A percentile compares a stretch with the other conserved stretches of the same genome.
phyloP scores from a whole-genome alignment of 2,797 vertebrate species.

The Chaetodon trifasciatus region DNA sequence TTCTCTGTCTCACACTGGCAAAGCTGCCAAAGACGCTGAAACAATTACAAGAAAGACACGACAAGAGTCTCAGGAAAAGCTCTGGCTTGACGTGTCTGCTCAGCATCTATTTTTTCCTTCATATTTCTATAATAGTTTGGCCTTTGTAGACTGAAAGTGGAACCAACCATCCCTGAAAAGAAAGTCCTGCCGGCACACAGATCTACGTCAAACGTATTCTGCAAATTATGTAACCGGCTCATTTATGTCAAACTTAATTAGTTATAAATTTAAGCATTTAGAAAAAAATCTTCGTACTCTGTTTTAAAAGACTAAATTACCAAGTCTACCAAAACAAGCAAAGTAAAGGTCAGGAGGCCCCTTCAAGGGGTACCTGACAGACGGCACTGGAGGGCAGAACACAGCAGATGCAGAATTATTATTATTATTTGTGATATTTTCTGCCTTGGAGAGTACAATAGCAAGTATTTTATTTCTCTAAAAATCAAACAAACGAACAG shows the following conservation, averaged over 20 bases:
- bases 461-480: not conserved
- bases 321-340: not conserved
- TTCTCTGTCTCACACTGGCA: not conserved
- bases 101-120: not conserved
- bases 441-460: not conserved
- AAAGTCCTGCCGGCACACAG: not conserved
- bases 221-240: conserved; percentile 1
- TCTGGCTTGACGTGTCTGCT: not conserved
- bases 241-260: not conserved
- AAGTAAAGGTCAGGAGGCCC: not conserved
- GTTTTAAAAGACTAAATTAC: not conserved
- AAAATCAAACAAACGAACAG: too few relatives aligned
- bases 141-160: not conserved
- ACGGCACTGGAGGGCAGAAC: not conserved
- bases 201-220: not conserved
- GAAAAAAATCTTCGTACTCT: not conserved
- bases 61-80: too few relatives aligned
- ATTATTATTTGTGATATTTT: not conserved
- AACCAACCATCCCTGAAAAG: not conserved
- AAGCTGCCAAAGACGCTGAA: not conserved
- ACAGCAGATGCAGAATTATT: not conserved
- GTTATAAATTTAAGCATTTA: not conserved
- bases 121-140: not conserved
- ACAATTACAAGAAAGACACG: not conserved
- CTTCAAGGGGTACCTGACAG: not conserved